A percentile compares a stretch with the other conserved stretches of the same genome.
Evolutionary conservation across 2,797 vertebrate species (phyloP).

Genomic region (Rhinophrynus dorsalis): DNA sequence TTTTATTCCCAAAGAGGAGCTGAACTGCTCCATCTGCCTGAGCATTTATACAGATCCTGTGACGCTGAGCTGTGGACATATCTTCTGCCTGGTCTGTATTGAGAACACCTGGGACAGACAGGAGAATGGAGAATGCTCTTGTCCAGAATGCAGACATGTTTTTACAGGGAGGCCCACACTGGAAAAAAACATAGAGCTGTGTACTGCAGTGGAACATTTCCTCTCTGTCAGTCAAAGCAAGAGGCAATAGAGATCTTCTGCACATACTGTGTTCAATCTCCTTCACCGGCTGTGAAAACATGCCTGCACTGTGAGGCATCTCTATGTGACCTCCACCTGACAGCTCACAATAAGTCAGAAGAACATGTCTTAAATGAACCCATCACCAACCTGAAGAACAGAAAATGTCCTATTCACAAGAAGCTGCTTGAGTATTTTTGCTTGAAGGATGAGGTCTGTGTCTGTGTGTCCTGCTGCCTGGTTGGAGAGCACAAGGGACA

Average conservation of each 20-base stretch:
- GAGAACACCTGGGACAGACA: neutral
- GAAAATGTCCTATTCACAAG: neutral
- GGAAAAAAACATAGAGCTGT: neutral
- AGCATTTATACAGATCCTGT: too few relatives aligned
- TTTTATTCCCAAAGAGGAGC: too few relatives aligned
- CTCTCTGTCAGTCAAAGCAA: neutral
- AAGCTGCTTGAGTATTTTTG: neutral
- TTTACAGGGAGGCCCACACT: neutral
- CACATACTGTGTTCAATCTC: neutral
- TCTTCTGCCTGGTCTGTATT: too few relatives aligned
- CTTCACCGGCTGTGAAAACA: neutral
- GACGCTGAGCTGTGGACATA: too few relatives aligned
- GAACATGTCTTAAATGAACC: neutral
- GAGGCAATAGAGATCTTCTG: neutral
- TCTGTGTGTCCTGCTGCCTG: slow-evolving; percentile 12
- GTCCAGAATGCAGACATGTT: neutral
- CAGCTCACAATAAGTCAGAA: neutral
- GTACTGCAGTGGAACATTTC: neutral
- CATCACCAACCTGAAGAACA: neutral
- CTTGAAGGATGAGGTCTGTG: neutral
- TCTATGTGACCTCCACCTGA: neutral
- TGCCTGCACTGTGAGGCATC: neutral
- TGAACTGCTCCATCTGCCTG: too few relatives aligned
- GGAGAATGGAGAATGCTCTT: neutral
- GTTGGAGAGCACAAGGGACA: neutral